Conservation (phyloP, 2,113 vertebrate genomes). For the Thunnus maccoyii region DNA sequence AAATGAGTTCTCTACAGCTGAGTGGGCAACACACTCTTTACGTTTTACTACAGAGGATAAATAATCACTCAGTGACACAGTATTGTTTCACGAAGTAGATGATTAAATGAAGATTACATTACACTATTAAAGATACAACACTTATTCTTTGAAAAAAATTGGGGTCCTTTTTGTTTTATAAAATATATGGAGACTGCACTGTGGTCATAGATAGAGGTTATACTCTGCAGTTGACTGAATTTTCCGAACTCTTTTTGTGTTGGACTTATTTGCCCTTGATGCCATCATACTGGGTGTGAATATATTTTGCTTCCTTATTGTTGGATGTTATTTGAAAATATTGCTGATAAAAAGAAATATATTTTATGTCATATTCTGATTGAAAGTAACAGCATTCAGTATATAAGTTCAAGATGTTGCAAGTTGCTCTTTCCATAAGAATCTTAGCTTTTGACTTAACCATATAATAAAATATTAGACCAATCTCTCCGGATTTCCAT, state of each 20-base stretch:
- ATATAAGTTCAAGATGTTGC: not conserved
- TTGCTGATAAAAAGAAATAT: not conserved
- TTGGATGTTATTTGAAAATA: not conserved
- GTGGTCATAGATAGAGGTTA: no score
- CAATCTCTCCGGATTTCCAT: not conserved
- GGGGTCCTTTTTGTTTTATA: no score
- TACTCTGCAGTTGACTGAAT: no score
- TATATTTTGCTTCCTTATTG: not conserved
- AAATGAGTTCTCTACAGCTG: not conserved
- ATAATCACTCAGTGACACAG: no score
- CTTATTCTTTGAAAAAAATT: no score
- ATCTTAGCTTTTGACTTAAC: not conserved
- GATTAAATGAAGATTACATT: no score
- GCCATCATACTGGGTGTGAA: not conserved
- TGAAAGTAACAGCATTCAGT: not conserved
- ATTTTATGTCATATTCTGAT: not conserved
- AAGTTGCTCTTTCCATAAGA: not conserved
- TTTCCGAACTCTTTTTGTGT: no score
- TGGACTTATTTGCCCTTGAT: no score
- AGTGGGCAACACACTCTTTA: not conserved
- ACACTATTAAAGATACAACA: no score
- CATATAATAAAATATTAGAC: not conserved
- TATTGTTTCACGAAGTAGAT: no score
- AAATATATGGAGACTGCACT: no score
- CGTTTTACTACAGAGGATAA: no score